Conservation (phyloP, 2,113 vertebrate species). For the Solenodon paradoxus region DNA sequence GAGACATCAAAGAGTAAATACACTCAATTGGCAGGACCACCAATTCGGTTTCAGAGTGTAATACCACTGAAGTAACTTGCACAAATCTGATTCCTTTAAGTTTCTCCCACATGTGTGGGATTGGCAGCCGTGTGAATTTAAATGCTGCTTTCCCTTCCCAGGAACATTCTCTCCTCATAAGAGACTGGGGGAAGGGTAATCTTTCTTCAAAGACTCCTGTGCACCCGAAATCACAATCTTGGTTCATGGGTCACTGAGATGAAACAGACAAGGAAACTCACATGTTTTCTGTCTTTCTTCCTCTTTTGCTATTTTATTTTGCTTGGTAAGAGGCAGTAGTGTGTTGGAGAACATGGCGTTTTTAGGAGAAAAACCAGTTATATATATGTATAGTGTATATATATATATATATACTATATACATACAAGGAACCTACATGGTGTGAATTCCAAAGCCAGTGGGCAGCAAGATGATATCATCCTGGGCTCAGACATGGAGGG, state of each 20-base stretch:
- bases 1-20: neutral
- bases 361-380: too few species aligned
- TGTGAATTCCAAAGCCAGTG: too few species aligned
- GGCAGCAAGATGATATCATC: too few species aligned
- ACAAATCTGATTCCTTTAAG: neutral
- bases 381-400: too few species aligned
- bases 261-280: neutral
- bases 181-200: neutral
- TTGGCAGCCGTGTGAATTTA: neutral
- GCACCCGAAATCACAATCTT: neutral
- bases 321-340: neutral
- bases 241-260: neutral
- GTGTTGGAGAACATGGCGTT: neutral
- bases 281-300: neutral
- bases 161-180: neutral
- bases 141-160: neutral
- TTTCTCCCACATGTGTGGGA: neutral
- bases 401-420: too few species aligned
- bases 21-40: neutral
- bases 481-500: too few species aligned
- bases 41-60: neutral
- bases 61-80: neutral
- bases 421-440: too few species aligned
- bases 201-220: neutral
- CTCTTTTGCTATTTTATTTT: neutral